Base-by-base conservation (phyloP, 2,113 vertebrate genomes). In the Egretta garzetta region DNA sequence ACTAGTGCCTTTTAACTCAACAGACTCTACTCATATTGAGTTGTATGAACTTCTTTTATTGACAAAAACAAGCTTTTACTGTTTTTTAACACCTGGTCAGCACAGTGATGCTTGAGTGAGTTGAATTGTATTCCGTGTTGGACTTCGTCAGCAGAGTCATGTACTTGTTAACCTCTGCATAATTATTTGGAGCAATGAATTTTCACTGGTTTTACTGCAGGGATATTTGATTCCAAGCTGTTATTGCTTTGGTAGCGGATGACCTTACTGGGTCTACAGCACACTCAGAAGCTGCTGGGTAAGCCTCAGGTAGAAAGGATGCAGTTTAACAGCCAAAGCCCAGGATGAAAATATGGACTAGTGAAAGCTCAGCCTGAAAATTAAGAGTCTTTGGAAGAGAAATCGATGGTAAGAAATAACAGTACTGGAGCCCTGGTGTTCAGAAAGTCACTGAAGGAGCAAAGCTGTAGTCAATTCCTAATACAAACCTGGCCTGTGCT, bases 31-130 rank as follows among this genome's bases (percentile, higher is more conserved):
- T 37, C 15, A 33, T 30, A 73, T 59, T 63, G 52, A 91, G 35
- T 70, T 56, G 77, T 49, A 58, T 58, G n/a, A 81, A 60, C 52
- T 62, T 24, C 12, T 92, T 95, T 79, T 86, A 67, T n/a, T 52
- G 55, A 80, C 22, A 77, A 95, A 96, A 93, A 62, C 11, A 80
- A 64, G 7, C 4, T 80, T 67, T 77, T 74, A 67, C n/a, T 49
- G 4, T 52, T 95, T 88, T 84, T 79, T 63, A 64, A 52, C 33
- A 81, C 26, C 50, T 55, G 39, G 30, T 59, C 41, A 56, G 52
- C 24, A 37, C 28, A 64, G 35, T 39, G 70, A 79, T 56, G 39
- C 22, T 39, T 80, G 30, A 56, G 8, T 4, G 2, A 91, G 45
- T 39, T 79, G 21, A 32, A 23, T 4, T 45, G 14, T n/a, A 5